Evolutionary conservation across 2,113 vertebrate genomes (phyloP).

Genomic region (Neomonachus schauinslandi): DNA sequence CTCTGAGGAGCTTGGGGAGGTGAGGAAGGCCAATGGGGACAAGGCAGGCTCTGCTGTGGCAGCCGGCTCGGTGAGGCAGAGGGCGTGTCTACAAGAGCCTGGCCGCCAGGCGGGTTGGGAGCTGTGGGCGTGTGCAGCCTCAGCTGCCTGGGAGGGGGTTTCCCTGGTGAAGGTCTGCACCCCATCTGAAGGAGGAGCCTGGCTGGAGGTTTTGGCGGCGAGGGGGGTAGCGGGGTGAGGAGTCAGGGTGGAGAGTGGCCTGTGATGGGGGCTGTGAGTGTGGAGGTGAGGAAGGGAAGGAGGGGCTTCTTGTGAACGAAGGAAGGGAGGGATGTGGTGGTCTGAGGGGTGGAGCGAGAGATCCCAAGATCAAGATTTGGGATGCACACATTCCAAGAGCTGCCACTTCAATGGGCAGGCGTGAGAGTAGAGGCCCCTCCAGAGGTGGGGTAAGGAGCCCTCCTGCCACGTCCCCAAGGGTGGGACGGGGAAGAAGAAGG

Average conservation of each 20-base stretch:
- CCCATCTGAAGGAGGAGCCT: not conserved
- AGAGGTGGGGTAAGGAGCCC: not conserved
- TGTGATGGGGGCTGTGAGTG: not conserved
- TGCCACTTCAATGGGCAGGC: not conserved
- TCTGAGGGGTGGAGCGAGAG: not conserved
- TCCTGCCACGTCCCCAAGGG: not conserved
- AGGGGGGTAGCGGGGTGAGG: no score
- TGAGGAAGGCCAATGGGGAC: not conserved
- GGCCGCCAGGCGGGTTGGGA: no score
- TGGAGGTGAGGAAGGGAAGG: not conserved
- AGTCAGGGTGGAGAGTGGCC: not conserved
- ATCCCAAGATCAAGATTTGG: not conserved
- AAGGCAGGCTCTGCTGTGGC: not conserved
- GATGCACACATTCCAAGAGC: rapidly evolving
- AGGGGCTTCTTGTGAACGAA: not conserved
- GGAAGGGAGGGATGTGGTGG: not conserved
- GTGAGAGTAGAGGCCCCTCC: not conserved
- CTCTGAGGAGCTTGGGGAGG: not conserved
- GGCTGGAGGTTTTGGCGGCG: not conserved
- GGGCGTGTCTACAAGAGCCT: not conserved
- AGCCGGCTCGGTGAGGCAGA: not conserved
- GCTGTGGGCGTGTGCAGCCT: not conserved
- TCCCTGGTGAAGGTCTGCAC: not conserved
- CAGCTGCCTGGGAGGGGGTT: not conserved
- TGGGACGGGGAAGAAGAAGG: not conserved